Conservation (phyloP, 1,140 invertebrate genomes). For the Chrysomallon squamiferum region DNA sequence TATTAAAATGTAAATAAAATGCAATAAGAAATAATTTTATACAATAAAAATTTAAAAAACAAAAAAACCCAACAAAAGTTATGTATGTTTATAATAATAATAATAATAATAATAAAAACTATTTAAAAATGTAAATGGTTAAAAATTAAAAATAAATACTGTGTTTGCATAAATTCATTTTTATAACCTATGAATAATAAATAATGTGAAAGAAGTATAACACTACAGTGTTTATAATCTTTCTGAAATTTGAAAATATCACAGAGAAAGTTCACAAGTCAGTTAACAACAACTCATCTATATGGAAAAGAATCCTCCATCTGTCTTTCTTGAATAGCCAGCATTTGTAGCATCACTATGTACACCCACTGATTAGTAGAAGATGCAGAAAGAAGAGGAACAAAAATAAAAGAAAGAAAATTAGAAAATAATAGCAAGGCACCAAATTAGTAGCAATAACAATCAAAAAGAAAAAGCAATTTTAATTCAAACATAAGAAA, state of each 20-base stretch:
- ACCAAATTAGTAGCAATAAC: not conserved
- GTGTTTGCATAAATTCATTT: too few species aligned
- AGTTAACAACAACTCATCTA: not conserved
- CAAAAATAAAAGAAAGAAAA: conserved; percentile 1
- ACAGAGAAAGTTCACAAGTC: not conserved
- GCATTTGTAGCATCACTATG: conserved; percentile 54
- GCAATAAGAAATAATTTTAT: too few species aligned
- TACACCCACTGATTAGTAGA: conserved; percentile 34
- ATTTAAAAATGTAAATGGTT: too few species aligned
- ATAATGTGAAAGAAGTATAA: too few species aligned
- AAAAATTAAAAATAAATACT: too few species aligned
- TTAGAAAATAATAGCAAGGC: conserved; percentile 3
- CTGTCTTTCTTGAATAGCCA: conserved; percentile 60
- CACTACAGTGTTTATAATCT: too few species aligned
- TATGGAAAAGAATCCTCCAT: conserved; percentile 52
- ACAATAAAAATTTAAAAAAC: too few species aligned
- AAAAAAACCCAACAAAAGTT: too few species aligned
- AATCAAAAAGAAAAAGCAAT: not conserved
- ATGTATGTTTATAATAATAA: too few species aligned
- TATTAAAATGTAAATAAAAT: too few species aligned
- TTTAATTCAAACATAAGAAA: not conserved
- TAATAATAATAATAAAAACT: too few species aligned
- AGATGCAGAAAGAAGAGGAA: conserved; percentile 3
- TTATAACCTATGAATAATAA: too few species aligned
- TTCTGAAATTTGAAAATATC: not conserved